A percentile compares a stretch with the other conserved stretches of the same genome.
These are phyloP conservation scores for Panonychus citri DNA, from an alignment of 1,140 invertebrate genomes.

Conservation along the genomic window DNA sequence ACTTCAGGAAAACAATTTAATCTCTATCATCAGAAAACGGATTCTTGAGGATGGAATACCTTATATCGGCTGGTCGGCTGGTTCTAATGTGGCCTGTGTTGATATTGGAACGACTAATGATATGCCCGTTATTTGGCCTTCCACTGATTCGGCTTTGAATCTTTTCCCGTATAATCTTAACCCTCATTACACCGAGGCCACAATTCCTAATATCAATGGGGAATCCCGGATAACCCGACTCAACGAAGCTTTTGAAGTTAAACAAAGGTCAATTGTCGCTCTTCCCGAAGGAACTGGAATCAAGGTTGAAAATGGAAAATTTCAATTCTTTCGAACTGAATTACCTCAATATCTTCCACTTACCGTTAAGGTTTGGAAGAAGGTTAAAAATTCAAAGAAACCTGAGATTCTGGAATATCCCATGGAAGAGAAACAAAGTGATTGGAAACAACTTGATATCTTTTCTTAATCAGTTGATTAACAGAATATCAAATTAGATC, in stretches of 20 bases:
- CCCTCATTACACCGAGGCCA: slow-evolving; percentile 46
- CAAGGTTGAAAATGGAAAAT: slow-evolving; percentile 1
- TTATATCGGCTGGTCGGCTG: slow-evolving; percentile 56
- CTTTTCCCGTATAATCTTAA: slow-evolving; percentile 65
- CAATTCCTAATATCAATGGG: background rate
- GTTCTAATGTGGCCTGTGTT: slow-evolving; percentile 51
- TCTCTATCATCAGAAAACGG: slow-evolving; percentile 35
- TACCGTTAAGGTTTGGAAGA: background rate
- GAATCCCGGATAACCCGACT: slow-evolving; percentile 5
- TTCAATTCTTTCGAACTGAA: background rate
- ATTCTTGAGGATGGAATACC: slow-evolving; percentile 32
- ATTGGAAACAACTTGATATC: background rate
- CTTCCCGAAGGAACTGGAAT: slow-evolving; percentile 6
- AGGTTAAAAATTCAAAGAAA: background rate
- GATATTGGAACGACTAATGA: slow-evolving; percentile 60
- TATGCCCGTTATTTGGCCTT: slow-evolving; percentile 57
- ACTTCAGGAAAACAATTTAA: slow-evolving; percentile 40
- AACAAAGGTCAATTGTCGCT: slow-evolving; percentile 4
- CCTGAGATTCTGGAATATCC: background rate
- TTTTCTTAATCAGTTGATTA: too few species aligned
- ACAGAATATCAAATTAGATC: too few species aligned
- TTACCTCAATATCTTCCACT: background rate
- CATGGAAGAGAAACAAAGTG: background rate
- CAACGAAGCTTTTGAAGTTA: slow-evolving; percentile 5
- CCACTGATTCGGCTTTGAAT: slow-evolving; percentile 40